Conservation (phyloP, 2,888 invertebrate genomes). For the Caenorhabditis auriculariae region DNA sequence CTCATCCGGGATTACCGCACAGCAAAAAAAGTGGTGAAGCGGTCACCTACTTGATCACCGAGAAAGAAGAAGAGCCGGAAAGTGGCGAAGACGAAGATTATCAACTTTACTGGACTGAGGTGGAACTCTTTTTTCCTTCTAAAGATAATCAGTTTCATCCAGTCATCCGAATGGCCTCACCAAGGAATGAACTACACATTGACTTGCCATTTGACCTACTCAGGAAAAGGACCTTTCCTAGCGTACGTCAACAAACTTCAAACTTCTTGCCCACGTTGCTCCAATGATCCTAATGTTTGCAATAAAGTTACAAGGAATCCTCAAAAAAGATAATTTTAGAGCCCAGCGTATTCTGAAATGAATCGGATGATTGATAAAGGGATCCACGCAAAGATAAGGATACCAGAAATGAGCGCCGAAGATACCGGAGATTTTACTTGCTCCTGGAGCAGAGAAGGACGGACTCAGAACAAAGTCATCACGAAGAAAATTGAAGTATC, state of each 20-base stretch:
- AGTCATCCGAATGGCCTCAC: conserved; percentile 26
- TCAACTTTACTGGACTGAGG: conserved; percentile 25
- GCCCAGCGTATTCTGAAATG: conserved; percentile 3
- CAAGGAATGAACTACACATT: conserved; percentile 23
- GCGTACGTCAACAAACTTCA: conserved; percentile 10
- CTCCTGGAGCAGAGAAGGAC: conserved; percentile 11
- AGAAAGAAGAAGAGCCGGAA: background rate
- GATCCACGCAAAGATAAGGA: conserved; percentile 5
- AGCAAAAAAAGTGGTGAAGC: no score
- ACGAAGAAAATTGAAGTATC: conserved; percentile 15
- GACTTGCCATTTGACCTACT: conserved; percentile 9
- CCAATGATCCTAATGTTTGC: background rate
- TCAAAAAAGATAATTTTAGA: conserved; percentile 2
- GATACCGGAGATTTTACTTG: conserved; percentile 25
- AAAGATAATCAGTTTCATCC: background rate
- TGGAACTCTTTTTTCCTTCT: background rate
- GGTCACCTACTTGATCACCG: conserved; percentile 10
- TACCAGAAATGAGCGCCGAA: conserved; percentile 13
- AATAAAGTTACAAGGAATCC: background rate
- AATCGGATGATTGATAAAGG: background rate
- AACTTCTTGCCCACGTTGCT: conserved; percentile 26
- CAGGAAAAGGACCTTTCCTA: conserved; percentile 2
- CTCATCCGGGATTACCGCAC: conserved; percentile 4
- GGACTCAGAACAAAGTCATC: background rate
- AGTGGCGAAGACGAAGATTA: conserved; percentile 4